Conservation (phyloP, 1,140 invertebrate genomes). For the Neotoxoptera formosana region DNA sequence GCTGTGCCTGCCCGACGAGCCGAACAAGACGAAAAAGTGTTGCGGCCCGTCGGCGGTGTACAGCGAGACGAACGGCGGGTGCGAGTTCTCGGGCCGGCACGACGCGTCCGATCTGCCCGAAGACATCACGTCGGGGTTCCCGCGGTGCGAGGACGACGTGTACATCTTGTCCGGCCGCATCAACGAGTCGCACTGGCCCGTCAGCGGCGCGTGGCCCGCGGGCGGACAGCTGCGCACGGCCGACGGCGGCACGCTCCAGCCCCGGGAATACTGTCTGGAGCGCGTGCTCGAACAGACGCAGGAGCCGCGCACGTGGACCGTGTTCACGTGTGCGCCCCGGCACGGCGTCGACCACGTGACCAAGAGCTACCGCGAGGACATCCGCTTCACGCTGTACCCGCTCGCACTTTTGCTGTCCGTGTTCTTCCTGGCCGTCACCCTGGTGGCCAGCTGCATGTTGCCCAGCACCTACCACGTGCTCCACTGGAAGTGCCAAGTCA, state of each 20-base stretch:
- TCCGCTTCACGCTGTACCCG: slow-evolving; percentile 74
- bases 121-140: slow-evolving; percentile 65
- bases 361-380: slow-evolving; percentile 64
- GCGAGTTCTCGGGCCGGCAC: slow-evolving; percentile 63
- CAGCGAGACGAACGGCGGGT: slow-evolving; percentile 66
- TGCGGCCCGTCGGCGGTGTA: slow-evolving; percentile 69
- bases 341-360: slow-evolving; percentile 66
- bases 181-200: slow-evolving; percentile 63
- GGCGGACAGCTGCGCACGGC: slow-evolving; percentile 62
- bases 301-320: slow-evolving; percentile 64
- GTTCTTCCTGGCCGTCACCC: slow-evolving; percentile 78
- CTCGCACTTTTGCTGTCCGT: slow-evolving; percentile 78
- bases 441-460: slow-evolving; percentile 77
- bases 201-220: slow-evolving; percentile 65
- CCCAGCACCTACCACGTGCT: slow-evolving; percentile 82
- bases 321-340: slow-evolving; percentile 71
- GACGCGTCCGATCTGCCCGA: slow-evolving; percentile 59
- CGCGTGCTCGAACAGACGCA: slow-evolving; percentile 65
- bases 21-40: slow-evolving; percentile 67
- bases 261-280: slow-evolving; percentile 71
- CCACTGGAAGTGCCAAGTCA: slow-evolving; percentile 84
- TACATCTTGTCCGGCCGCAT: slow-evolving; percentile 66
- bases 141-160: slow-evolving; percentile 64
- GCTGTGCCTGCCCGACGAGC: slow-evolving; percentile 42
- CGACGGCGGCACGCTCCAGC: slow-evolving; percentile 65